phyloP scores from a whole-genome alignment of 2,888 invertebrate species.

The Agriopis marginaria region DNA sequence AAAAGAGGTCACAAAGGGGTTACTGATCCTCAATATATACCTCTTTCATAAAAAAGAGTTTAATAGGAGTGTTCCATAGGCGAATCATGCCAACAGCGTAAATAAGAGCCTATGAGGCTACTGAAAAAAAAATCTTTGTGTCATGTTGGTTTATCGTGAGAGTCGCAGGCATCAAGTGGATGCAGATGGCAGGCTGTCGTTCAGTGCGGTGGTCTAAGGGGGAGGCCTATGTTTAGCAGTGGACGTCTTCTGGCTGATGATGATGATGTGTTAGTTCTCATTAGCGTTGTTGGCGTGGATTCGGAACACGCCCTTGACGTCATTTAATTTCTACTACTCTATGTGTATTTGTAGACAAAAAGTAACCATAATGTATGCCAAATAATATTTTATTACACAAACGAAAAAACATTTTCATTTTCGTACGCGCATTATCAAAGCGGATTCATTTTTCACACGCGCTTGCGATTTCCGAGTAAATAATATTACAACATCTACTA shows the following conservation, averaged over 20 bases:
- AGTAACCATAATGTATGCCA: background rate
- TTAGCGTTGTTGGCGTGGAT: too few relatives aligned
- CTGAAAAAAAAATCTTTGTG: background rate
- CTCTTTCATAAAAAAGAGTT: too few relatives aligned
- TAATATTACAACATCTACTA: constrained; percentile 39
- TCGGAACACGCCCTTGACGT: background rate
- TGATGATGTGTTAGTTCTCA: background rate
- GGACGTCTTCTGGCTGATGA: too few relatives aligned
- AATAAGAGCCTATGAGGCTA: too few relatives aligned
- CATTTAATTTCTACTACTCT: too few relatives aligned
- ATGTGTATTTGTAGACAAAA: background rate
- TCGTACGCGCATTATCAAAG: constrained; percentile 42
- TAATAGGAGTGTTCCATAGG: too few relatives aligned
- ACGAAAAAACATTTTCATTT: constrained; percentile 13
- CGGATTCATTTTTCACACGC: constrained; percentile 56
- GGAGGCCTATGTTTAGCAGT: too few relatives aligned
- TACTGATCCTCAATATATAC: background rate
- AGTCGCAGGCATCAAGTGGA: too few relatives aligned
- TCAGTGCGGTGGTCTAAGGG: too few relatives aligned
- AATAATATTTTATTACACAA: constrained; percentile 7
- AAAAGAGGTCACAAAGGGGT: background rate
- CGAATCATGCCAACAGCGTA: too few relatives aligned
- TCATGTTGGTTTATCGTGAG: background rate
- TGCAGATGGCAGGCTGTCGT: too few relatives aligned
- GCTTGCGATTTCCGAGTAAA: constrained; percentile 49